A percentile compares a stretch with the other conserved stretches of the same genome.
These are phyloP conservation scores for Chaunax sp. DNA, from an alignment of 2,797 vertebrate genomes.

Conservation along the genomic window DNA sequence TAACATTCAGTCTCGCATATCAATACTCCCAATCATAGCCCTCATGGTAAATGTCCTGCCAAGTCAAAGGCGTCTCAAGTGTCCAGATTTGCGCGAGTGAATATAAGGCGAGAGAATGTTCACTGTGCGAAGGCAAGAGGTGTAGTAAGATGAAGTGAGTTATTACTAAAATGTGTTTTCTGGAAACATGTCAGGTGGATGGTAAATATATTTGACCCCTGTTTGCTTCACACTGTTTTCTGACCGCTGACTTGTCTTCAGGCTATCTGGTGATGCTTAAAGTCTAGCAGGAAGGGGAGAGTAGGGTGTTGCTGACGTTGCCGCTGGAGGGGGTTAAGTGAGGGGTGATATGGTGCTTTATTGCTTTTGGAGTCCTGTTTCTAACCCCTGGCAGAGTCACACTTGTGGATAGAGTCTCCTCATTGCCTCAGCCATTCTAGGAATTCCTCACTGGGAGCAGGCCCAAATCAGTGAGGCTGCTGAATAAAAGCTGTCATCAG, in stretches of 20 bases:
- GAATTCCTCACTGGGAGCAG: slow-evolving; percentile 66
- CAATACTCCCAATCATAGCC: slow-evolving; percentile 30
- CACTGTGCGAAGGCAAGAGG: not conserved
- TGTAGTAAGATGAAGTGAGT: not conserved
- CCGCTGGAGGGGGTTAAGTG: slow-evolving; percentile 14
- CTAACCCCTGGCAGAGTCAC: slow-evolving; percentile 54
- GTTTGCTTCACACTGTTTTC: slow-evolving; percentile 66
- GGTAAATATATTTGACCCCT: slow-evolving; percentile 7
- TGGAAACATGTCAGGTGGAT: not conserved
- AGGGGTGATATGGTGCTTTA: slow-evolving; percentile 53
- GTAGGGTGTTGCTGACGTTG: slow-evolving; percentile 70
- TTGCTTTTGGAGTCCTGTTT: slow-evolving; percentile 72
- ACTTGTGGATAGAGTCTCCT: slow-evolving; percentile 67
- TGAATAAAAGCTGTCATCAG: slow-evolving; percentile 77
- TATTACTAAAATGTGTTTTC: not conserved
- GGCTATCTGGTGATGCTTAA: slow-evolving; percentile 68
- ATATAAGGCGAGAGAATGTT: slow-evolving; percentile 31
- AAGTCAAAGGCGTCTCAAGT: slow-evolving; percentile 25
- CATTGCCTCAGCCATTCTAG: slow-evolving; percentile 56
- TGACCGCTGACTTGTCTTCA: slow-evolving; percentile 52
- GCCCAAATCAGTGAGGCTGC: slow-evolving; percentile 51
- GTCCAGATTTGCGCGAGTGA: slow-evolving; percentile 36
- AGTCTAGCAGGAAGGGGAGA: slow-evolving; percentile 12
- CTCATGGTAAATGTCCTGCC: slow-evolving; percentile 12
- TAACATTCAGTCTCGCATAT: slow-evolving; percentile 36